Percentiles rank a stretch among this genome's conserved stretches.
These are phyloP conservation scores for Penaeus monodon DNA, from an alignment of 2,888 invertebrate species.

Conservation along the genomic window DNA sequence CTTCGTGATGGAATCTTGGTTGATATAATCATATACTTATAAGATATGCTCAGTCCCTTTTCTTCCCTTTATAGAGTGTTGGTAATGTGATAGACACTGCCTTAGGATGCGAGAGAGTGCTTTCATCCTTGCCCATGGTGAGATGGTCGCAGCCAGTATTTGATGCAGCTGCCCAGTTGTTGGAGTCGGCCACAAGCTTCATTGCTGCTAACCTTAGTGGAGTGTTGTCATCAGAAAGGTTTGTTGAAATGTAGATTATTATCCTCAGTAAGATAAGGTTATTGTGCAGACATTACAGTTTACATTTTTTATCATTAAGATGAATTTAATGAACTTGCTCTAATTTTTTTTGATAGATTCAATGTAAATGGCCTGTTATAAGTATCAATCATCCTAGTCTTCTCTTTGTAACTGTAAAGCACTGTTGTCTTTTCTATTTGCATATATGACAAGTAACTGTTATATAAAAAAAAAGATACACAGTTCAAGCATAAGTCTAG, in stretches of 20 bases:
- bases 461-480: no score
- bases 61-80: constrained; percentile 74
- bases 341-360: no score
- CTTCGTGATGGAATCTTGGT: neutral
- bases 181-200: constrained; percentile 85
- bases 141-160: constrained; percentile 88
- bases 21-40: constrained; percentile 1
- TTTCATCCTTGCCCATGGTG: constrained; percentile 82
- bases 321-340: no score
- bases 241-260: neutral
- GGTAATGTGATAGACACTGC: constrained; percentile 87
- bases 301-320: no score
- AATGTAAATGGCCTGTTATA: no score
- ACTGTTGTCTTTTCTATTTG: no score
- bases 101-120: constrained; percentile 85
- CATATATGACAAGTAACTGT: no score
- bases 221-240: constrained; percentile 78
- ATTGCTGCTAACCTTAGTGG: constrained; percentile 83
- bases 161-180: constrained; percentile 82
- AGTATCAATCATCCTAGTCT: no score
- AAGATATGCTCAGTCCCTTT: neutral
- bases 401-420: no score
- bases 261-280: no score
- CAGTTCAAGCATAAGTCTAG: neutral
- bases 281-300: no score